Evolutionary conservation across 2,888 invertebrate genomes (phyloP).

Genomic region (Rotaria socialis): DNA sequence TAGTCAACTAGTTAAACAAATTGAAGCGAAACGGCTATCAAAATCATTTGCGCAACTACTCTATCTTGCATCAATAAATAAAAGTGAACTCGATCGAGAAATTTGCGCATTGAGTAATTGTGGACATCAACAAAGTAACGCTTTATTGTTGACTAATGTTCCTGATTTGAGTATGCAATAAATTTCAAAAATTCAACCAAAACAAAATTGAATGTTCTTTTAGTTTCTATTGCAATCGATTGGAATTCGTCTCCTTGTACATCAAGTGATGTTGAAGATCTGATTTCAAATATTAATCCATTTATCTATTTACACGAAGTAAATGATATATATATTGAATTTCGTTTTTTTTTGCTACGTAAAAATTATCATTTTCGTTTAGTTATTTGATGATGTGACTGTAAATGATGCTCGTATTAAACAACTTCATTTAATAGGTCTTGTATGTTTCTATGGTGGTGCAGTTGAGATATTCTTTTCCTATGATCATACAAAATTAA

Average conservation of each 20-base stretch:
- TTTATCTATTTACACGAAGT: constrained; percentile 16
- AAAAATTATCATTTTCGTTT: neutral
- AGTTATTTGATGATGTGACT: constrained; percentile 29
- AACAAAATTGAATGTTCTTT: no score
- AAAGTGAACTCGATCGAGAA: neutral
- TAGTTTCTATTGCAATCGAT: constrained; percentile 20
- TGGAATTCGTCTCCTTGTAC: neutral
- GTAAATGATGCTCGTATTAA: constrained; percentile 22
- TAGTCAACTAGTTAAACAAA: neutral
- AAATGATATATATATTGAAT: neutral
- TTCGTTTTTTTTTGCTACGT: neutral
- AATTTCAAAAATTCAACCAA: neutral
- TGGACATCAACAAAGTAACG: neutral
- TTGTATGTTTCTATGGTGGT: constrained; percentile 22
- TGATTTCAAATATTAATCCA: constrained; percentile 11
- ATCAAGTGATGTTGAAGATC: neutral
- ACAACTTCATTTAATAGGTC: constrained; percentile 26
- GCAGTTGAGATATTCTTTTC: constrained; percentile 8
- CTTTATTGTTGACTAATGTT: neutral
- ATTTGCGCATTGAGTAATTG: neutral
- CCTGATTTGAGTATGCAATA: neutral
- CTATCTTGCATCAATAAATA: neutral
- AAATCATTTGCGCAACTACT: constrained; percentile 20
- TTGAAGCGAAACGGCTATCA: neutral
- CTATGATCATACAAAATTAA: neutral